phyloP scores from a whole-genome alignment of 2,797 vertebrate genomes.

The Mormyrus proboscirostris region DNA sequence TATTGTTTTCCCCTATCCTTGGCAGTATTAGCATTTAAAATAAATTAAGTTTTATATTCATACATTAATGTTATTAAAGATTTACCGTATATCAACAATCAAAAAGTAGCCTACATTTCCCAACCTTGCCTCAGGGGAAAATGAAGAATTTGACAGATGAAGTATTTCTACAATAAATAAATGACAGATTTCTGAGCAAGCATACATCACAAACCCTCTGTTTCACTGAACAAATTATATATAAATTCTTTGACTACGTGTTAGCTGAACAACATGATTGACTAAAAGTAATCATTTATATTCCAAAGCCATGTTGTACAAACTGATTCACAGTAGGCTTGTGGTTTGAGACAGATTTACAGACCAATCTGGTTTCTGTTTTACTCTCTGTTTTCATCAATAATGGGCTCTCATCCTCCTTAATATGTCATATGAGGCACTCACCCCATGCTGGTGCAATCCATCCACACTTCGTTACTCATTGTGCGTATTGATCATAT shows the following conservation, averaged over 20 bases:
- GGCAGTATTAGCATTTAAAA: background rate
- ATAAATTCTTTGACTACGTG: background rate
- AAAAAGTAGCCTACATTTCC: background rate
- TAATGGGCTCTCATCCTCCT: conserved; percentile 28
- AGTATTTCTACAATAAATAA: conserved; percentile 6
- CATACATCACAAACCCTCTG: background rate
- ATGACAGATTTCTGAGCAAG: conserved; percentile 29
- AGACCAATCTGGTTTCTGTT: conserved; percentile 48
- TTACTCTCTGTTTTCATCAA: conserved; percentile 44
- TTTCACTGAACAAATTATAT: background rate
- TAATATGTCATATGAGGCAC: background rate
- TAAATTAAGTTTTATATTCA: background rate
- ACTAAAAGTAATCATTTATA: conserved; percentile 35
- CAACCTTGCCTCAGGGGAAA: background rate
- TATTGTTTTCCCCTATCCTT: background rate
- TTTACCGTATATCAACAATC: background rate
- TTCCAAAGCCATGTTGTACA: conserved; percentile 32
- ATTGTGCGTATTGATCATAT: conserved; percentile 45
- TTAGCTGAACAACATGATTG: conserved; percentile 1
- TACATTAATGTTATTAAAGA: background rate
- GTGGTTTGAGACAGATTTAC: conserved; percentile 46
- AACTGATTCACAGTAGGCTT: conserved; percentile 29
- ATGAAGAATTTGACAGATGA: background rate
- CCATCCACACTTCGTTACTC: conserved; percentile 40
- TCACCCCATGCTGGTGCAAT: background rate